phyloP scores from a whole-genome alignment of 1,140 invertebrate species.

The Pemphigus obesinymphae region DNA sequence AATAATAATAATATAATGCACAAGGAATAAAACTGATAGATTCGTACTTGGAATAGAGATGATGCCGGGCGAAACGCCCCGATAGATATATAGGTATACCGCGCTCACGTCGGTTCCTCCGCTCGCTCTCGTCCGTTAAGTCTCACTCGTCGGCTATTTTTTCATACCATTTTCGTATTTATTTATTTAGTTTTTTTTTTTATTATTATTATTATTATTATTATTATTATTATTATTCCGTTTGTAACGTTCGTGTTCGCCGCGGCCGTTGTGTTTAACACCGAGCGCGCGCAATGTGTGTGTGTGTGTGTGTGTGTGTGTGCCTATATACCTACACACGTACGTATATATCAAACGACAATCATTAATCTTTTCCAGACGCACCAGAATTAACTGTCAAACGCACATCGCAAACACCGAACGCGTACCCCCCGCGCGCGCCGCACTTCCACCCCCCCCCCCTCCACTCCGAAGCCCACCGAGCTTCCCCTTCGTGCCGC shows the following conservation, averaged over 20 bases:
- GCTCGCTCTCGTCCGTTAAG: too few relatives aligned
- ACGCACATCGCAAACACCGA: slow-evolving; percentile 40
- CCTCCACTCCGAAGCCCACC: background rate
- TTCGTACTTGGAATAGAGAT: too few relatives aligned
- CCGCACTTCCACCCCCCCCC: background rate
- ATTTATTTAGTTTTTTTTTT: background rate
- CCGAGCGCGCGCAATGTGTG: background rate
- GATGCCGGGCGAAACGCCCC: too few relatives aligned
- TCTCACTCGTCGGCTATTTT: too few relatives aligned
- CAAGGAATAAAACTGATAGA: too few relatives aligned
- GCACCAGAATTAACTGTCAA: slow-evolving; percentile 42
- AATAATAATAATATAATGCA: too few relatives aligned
- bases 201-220: background rate
- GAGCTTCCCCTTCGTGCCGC: background rate
- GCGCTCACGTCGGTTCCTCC: too few relatives aligned
- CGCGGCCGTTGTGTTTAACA: slow-evolving; percentile 38
- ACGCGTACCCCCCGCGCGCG: background rate
- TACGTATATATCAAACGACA: slow-evolving; percentile 37
- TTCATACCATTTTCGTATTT: too few relatives aligned
- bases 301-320: background rate
- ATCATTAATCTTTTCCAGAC: slow-evolving; percentile 41
- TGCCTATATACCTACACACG: background rate
- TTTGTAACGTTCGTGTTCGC: slow-evolving; percentile 22
- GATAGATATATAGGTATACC: too few relatives aligned
- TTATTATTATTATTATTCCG: background rate